Conservation (phyloP, 2,113 vertebrate genomes). For the Argyrosomus japonicus region DNA sequence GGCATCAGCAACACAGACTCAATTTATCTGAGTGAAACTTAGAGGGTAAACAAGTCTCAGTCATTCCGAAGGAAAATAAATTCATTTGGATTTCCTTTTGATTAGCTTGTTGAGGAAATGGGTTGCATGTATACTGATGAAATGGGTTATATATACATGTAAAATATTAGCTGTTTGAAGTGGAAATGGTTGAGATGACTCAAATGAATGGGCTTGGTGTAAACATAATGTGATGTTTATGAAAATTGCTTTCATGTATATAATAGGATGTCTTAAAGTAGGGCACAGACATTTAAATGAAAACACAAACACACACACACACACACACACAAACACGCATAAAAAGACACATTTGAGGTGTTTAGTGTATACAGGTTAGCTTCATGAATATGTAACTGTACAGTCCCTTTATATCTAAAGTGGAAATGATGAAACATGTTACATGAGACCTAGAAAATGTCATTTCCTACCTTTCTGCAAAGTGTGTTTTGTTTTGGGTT, state of each 20-base stretch:
- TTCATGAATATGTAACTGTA: neutral
- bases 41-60: slow-evolving; percentile 52
- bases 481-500: neutral
- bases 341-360: neutral
- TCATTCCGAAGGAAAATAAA: slow-evolving; percentile 48
- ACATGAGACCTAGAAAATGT: slow-evolving; percentile 32
- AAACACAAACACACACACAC: neutral
- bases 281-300: slow-evolving; percentile 2
- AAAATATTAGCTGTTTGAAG: slow-evolving; percentile 59
- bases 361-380: neutral
- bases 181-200: slow-evolving; percentile 41
- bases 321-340: neutral
- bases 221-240: slow-evolving; percentile 43
- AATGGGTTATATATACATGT: slow-evolving; percentile 51
- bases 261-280: slow-evolving; percentile 31
- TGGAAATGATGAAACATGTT: slow-evolving; percentile 11
- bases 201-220: slow-evolving; percentile 49
- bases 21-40: slow-evolving; percentile 52
- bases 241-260: slow-evolving; percentile 56
- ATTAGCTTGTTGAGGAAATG: slow-evolving; percentile 51
- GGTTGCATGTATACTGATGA: slow-evolving; percentile 30
- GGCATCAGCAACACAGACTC: slow-evolving; percentile 39
- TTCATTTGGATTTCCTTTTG: slow-evolving; percentile 62
- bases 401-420: neutral
- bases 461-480: slow-evolving; percentile 9